Evolutionary conservation across 1,140 invertebrate genomes (phyloP).

Genomic region (Drosophila eugracilis): DNA sequence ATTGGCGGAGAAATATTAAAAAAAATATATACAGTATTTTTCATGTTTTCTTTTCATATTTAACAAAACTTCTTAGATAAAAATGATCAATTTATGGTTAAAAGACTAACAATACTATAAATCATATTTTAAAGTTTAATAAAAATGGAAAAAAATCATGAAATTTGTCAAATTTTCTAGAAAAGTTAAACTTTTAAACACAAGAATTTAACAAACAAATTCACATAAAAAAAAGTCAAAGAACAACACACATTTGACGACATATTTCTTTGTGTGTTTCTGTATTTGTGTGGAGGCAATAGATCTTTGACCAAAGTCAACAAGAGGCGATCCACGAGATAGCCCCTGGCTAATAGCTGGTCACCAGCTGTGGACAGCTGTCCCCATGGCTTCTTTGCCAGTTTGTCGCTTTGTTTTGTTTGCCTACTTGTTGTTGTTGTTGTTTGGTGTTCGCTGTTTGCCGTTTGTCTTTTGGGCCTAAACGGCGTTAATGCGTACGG

Average conservation of each 20-base stretch:
- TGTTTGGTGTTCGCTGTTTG: slow-evolving; percentile 20
- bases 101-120: too few species aligned
- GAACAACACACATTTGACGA: neutral
- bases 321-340: slow-evolving; percentile 36
- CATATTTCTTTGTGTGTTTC: neutral
- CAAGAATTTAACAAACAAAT: too few species aligned
- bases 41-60: too few species aligned
- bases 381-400: slow-evolving; percentile 39
- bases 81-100: too few species aligned
- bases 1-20: too few species aligned
- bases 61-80: too few species aligned
- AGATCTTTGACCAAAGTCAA: slow-evolving; percentile 37
- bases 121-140: too few species aligned
- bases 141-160: too few species aligned
- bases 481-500: slow-evolving; percentile 64
- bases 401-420: slow-evolving; percentile 48
- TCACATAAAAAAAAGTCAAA: too few species aligned
- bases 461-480: slow-evolving; percentile 60
- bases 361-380: slow-evolving; percentile 53
- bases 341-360: slow-evolving; percentile 50
- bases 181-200: too few species aligned
- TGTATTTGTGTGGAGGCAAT: slow-evolving; percentile 23
- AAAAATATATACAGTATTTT: too few species aligned
- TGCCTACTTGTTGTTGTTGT: slow-evolving; percentile 25
- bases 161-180: too few species aligned